Conservation (phyloP, 2,797 vertebrate species). For the Lemur catta region DNA sequence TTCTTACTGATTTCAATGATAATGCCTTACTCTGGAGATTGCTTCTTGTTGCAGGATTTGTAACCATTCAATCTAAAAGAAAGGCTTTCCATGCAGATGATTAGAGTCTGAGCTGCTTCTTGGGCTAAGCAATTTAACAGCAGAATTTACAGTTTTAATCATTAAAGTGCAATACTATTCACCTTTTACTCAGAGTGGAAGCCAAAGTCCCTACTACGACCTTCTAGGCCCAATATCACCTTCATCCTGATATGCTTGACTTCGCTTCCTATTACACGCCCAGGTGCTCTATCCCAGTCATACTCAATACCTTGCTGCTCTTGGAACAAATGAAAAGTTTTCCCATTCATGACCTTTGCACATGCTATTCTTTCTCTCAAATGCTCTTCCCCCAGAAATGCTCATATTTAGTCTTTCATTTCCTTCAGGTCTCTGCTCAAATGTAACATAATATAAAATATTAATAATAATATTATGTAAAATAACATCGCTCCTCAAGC, state of each 20-base stretch:
- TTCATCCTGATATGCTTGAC: background rate
- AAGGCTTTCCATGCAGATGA: slow-evolving; percentile 11
- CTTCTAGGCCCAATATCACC: background rate
- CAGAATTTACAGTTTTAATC: background rate
- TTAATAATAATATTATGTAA: background rate
- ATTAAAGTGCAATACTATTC: background rate
- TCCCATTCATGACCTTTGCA: background rate
- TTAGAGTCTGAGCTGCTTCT: background rate
- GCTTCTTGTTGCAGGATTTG: background rate
- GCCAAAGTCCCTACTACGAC: background rate
- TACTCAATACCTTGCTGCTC: background rate
- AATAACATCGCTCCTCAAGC: background rate
- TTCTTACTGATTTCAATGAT: slow-evolving; percentile 53
- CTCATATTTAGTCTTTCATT: background rate
- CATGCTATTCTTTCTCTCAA: background rate
- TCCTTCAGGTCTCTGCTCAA: background rate
- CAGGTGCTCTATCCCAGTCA: background rate
- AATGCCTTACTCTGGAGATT: background rate
- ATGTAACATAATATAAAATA: background rate
- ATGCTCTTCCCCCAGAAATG: background rate
- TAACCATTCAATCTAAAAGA: slow-evolving; percentile 40
- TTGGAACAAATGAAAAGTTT: background rate
- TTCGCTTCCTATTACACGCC: background rate
- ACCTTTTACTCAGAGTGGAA: background rate
- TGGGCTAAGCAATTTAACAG: background rate